Evolutionary conservation across 2,113 vertebrate genomes (phyloP), one percentile per base, ranked within the genome.

Genomic region (Cynoglossus semilaevis): DNA sequence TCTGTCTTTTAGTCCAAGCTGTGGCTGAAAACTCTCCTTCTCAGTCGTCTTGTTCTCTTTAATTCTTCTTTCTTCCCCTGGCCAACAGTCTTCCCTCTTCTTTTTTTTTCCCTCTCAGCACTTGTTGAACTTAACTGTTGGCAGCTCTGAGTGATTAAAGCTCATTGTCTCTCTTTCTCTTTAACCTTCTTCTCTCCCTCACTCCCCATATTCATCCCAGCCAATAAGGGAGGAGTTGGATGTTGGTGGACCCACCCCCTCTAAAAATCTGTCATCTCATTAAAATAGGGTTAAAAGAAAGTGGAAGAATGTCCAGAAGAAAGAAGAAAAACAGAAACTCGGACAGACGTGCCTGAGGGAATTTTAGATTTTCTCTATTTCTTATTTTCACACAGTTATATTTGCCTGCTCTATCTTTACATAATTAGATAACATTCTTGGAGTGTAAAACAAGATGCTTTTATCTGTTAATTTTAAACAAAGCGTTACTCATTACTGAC

Each of bases 121-220:
- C 22, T 44, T 60, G 62, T 9, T 41, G 59, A 78, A 45, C 51
- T 79, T 60, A 51, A 66, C 71, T 69, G 45, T 79, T 74, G 71
- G 50, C 67, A 59, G 84, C 73, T 82, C 79, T 58, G 74, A 85
- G 79, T 88, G 87, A 88, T 88, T 90, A 77, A 85, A 84, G 65
- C 79, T 87, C 88, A 86, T 90, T 89, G 86, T 90, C 78, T 79
- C 72, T 70, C 59, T 61, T 56, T 70, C 47, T 65, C 64, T 73
- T 50, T 73, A 45, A 51, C 15, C 54, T 51, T 58, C 51, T 35
- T 51, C 51, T 53, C 49, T 58, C 42, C 58, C 48, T 77, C 62
- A 17, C 60, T 70, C 70, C 62, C 63, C 62, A 57, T 80, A 65
- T 80, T 71, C 74, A 81, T 67, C 70, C 48, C 22, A 34, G 64